phyloP scores from a whole-genome alignment of 1,140 invertebrate genomes.

The Drosophila fuyamai region DNA sequence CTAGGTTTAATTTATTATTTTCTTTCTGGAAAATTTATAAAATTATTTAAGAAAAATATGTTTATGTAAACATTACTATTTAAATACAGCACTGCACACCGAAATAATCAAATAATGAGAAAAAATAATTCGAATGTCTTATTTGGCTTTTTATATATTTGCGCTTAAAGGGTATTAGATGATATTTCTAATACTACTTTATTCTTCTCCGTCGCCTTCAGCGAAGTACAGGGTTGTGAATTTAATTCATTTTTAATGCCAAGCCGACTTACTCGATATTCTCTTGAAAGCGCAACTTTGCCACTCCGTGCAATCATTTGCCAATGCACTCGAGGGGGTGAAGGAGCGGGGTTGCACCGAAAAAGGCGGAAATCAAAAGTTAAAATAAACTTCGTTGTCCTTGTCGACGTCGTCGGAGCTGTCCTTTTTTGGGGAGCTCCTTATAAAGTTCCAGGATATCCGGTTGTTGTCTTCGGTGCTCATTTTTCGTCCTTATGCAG shows the following conservation, averaged over 20 bases:
- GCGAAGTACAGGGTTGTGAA: constrained; percentile 25
- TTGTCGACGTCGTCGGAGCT: constrained; percentile 41
- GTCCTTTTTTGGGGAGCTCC: constrained; percentile 65
- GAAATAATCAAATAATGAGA: too few species aligned
- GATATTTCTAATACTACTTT: background rate
- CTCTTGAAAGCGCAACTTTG: constrained; percentile 58
- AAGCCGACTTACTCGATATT: constrained; percentile 29
- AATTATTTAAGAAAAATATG: too few species aligned
- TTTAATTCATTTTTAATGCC: constrained; percentile 78
- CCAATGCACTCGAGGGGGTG: constrained; percentile 35
- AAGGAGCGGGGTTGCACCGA: constrained; percentile 5
- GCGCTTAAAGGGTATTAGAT: too few species aligned
- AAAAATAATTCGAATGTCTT: too few species aligned
- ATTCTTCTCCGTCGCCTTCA: background rate
- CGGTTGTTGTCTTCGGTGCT: constrained; percentile 80
- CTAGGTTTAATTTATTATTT: background rate
- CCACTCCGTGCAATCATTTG: constrained; percentile 60
- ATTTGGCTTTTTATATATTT: too few species aligned
- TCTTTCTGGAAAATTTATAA: too few species aligned
- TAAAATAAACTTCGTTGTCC: constrained; percentile 77
- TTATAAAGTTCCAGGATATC: constrained; percentile 83
- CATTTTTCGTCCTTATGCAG: constrained; percentile 72
- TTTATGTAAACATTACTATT: too few species aligned
- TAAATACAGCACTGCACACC: too few species aligned
- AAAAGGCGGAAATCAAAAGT: constrained; percentile 78